These are phyloP conservation scores for Urophycis tenuis DNA, from an alignment of 2,797 vertebrate species.

Conservation along the genomic window DNA sequence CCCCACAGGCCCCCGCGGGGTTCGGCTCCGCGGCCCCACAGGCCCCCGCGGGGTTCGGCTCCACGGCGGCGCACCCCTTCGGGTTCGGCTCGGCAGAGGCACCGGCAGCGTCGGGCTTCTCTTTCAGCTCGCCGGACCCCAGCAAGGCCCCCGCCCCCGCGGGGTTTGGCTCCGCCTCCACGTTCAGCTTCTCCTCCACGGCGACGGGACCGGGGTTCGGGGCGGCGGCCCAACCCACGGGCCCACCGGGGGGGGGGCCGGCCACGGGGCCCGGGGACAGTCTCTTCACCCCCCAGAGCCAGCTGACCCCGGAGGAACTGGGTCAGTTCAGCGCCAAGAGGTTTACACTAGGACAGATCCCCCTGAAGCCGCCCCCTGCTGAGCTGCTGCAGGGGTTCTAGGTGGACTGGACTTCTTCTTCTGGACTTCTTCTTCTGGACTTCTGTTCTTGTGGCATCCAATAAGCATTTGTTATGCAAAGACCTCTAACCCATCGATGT, in stretches of 20 bases:
- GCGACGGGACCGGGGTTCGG: slow-evolving; percentile 17
- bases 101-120: slow-evolving; percentile 71
- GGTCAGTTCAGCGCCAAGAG: slow-evolving; percentile 78
- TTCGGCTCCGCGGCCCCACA: slow-evolving; percentile 29
- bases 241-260: slow-evolving; percentile 9
- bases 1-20: slow-evolving; percentile 51
- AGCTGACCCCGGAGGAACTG: slow-evolving; percentile 78
- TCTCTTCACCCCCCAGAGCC: slow-evolving; percentile 74
- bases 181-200: slow-evolving; percentile 41
- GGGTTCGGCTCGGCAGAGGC: slow-evolving; percentile 9
- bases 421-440: background rate
- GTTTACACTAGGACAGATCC: slow-evolving; percentile 84
- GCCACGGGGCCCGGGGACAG: slow-evolving; percentile 34
- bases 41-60: slow-evolving; percentile 13
- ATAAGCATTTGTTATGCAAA: background rate
- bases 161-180: background rate
- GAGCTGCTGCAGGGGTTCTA: slow-evolving; percentile 68
- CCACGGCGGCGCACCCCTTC: slow-evolving; percentile 21
- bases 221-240: slow-evolving; percentile 10
- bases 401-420: background rate
- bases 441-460: background rate
- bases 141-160: slow-evolving; percentile 26
- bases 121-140: slow-evolving; percentile 62
- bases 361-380: slow-evolving; percentile 75
- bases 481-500: background rate